Base-by-base conservation (phyloP, 2,113 vertebrate genomes). In the Pseudorectes ferrugineus region DNA sequence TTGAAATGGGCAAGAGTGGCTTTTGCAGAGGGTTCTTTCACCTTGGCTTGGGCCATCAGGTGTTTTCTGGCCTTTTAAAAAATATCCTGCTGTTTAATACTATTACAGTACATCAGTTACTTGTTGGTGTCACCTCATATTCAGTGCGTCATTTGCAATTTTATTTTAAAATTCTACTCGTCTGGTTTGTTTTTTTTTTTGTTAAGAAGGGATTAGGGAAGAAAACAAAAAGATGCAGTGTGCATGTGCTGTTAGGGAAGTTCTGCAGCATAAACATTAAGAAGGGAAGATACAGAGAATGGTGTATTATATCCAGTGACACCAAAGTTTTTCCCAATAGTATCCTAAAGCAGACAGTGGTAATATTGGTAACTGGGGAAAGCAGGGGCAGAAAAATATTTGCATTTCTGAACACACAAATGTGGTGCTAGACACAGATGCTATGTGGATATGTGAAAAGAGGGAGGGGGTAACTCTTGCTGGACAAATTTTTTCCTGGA, bases 211-310 rank as follows among this genome's bases (percentile, higher is more conserved):
- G 25, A 31, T 38, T 46, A 43, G 19, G 21, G 31, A 36, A 52
- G 14, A 6, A 57, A 90, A 31, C 16, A 58, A 46, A 29, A 17
- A 57, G n/a, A 58, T 29, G n/a, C 13, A 52, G 12, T 0, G 0
- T 28, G 2, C 15, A 19, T 3, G 12, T 80, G 31, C 54, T 57
- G 23, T 23, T 38, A 36, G 68, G 52, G 23, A 94, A 86, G n/a
- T 45, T 55, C 36, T 70, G 33, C 29, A 67, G 42, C 31, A 62
- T 23, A 57, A 76, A 57, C 14, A 5, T 71, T 46, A 35, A 40
- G 40, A 76, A 79, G 2, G 33, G 33, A 51, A 55, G 38, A 22
- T 7, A 33, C 3, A 46, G 46, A 61, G 19, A 63, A 59, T 5
- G 3, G 4, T 28, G 33, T 35, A 6, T 82, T 49, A 54, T 26